A percentile compares a stretch with the other conserved stretches of the same genome.
These are phyloP conservation scores for Psittacula derbiana DNA, from an alignment of 2,797 vertebrate genomes.

Conservation along the genomic window DNA sequence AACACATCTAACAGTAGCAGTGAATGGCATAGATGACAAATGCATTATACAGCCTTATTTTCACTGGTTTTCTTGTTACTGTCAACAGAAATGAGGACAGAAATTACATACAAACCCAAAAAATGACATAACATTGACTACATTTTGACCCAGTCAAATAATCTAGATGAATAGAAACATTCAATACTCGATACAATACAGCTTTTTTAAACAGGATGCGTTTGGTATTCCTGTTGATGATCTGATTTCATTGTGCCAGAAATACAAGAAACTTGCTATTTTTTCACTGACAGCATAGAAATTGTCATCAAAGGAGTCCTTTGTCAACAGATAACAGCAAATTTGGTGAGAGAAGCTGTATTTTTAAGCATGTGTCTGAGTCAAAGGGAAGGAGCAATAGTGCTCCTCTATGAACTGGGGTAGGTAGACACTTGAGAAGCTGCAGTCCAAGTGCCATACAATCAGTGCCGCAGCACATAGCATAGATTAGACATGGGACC, in stretches of 20 bases:
- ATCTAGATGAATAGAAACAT: neutral
- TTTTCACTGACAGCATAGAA: neutral
- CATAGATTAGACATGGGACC: accelerated
- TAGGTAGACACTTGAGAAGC: neutral
- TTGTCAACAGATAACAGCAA: neutral
- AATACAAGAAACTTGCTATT: neutral
- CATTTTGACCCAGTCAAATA: neutral
- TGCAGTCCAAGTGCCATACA: neutral
- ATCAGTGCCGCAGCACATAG: accelerated
- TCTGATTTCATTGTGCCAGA: neutral
- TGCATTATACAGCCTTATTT: neutral
- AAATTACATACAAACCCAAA: neutral
- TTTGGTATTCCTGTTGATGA: neutral
- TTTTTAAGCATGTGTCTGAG: accelerated
- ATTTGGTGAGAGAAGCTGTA: neutral
- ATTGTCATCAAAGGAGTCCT: neutral
- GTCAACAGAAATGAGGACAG: neutral
- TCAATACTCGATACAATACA: neutral
- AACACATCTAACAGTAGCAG: neutral
- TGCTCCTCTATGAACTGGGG: neutral
- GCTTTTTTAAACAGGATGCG: neutral
- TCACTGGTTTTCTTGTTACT: neutral
- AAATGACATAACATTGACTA: neutral
- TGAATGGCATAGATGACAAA: neutral
- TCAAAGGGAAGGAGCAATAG: neutral